Evolutionary conservation across 1,140 invertebrate genomes (phyloP).

Genomic region (Carcinoscorpius rotundicauda): DNA sequence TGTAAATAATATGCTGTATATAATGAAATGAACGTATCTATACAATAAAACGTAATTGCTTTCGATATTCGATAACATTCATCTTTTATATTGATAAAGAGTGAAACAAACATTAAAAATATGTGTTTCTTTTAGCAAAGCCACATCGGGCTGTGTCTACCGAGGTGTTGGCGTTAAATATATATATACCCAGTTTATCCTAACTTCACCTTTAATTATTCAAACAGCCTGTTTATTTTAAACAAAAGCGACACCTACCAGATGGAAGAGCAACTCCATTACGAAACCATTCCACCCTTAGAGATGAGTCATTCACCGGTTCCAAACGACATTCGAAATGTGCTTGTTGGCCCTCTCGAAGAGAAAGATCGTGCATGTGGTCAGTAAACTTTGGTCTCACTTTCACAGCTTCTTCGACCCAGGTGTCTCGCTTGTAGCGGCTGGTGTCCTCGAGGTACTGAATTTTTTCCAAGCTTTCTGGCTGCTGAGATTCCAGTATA

Average conservation of each 20-base stretch:
- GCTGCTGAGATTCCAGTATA: constrained; percentile 69
- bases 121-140: too few species aligned
- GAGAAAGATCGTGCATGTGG: constrained; percentile 64
- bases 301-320: constrained; percentile 85
- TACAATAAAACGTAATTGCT: too few species aligned
- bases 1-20: too few species aligned
- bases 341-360: constrained; percentile 80
- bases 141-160: too few species aligned
- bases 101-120: too few species aligned
- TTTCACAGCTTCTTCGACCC: constrained; percentile 67
- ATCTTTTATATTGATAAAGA: too few species aligned
- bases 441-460: constrained; percentile 80
- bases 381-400: constrained; percentile 71
- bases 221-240: not conserved
- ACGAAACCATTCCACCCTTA: constrained; percentile 89
- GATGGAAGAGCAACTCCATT: constrained; percentile 76
- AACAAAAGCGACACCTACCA: constrained; percentile 37
- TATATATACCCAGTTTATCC: too few species aligned
- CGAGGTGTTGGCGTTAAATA: too few species aligned
- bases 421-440: constrained; percentile 65
- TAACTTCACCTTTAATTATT: too few species aligned
- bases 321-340: constrained; percentile 97
- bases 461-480: constrained; percentile 74
- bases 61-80: too few species aligned
- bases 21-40: too few species aligned